Evolutionary conservation across 2,797 vertebrate species (phyloP).

Genomic region (Cyprinella venusta): DNA sequence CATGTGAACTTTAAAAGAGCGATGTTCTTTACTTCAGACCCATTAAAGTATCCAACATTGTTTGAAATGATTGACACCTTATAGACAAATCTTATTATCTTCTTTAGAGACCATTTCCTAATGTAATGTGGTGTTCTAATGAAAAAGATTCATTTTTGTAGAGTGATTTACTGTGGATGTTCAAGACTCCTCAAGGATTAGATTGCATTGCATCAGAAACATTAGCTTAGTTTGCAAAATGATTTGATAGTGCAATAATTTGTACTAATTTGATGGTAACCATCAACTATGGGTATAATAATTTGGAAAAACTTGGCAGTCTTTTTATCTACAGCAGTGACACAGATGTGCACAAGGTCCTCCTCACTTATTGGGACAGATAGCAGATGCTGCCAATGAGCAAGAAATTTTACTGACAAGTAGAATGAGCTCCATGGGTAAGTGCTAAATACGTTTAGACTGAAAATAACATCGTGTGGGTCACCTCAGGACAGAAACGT

Average conservation of each 20-base stretch:
- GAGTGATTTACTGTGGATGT: background rate
- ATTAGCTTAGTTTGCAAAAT: background rate
- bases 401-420: constrained; percentile 27
- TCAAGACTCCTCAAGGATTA: background rate
- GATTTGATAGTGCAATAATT: background rate
- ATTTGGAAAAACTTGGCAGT: background rate
- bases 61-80: constrained; percentile 1
- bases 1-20: background rate
- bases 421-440: constrained; percentile 41
- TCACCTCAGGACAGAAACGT: constrained; percentile 44
- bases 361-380: constrained; percentile 7
- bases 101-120: background rate
- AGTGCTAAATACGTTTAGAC: constrained; percentile 45
- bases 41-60: background rate
- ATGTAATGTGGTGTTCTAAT: background rate
- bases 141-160: background rate
- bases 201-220: background rate
- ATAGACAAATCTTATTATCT: background rate
- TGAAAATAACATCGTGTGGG: constrained; percentile 47
- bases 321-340: constrained; percentile 1
- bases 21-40: background rate
- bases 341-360: constrained; percentile 10
- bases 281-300: background rate
- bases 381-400: constrained; percentile 25
- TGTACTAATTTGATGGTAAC: background rate